Base-by-base conservation (phyloP, 2,797 vertebrate species). In the Sebastes diaconus region DNA sequence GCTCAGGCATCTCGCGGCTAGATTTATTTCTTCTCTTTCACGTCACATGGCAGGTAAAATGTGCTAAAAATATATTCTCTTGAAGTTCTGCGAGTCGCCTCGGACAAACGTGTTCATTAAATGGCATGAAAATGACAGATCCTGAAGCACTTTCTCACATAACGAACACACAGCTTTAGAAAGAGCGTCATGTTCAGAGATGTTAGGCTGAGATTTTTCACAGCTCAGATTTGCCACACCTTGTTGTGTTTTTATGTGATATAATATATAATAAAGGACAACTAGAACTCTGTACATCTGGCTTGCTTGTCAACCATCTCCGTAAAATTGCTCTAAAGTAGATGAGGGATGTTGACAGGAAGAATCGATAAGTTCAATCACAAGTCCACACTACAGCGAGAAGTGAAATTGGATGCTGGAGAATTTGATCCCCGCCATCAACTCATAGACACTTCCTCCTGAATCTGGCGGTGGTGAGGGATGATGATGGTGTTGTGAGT, bases 351-450 rank as follows among this genome's bases (percentile, higher is more conserved):
- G 83, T 81, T 87, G 76, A 76, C 63, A 42, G 63, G 27, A 80
- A 68, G 63, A 89, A 89, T 91, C 79, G 9, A 86, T 87, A 60
- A 68, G 71, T 89, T 86, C 75, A 84, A 77, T 85, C 75, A 70
- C n/a, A 55, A 70, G 75, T 84, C 74, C 42, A 60, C 82, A 54
- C 72, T 70, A 75, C 25, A 79, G 67, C 2, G 2, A 79, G 69
- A 79, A 68, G 74, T 85, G 84, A 90, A 91, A 93, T 84, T 78
- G 68, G 79, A 91, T 81, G 73, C 66, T 4, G n/a, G 64, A 85
- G 81, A 89, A 88, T 90, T 84, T 87, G 83, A 90, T 89, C 73
- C 77, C 22, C 1, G 2, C 80, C 79, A 83, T 86, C 68, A 88
- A 52, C 78, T 77, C 54, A 57, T 52, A 81, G 77, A 86, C 68